A percentile compares a stretch with the other conserved stretches of the same genome.
Conservation (phyloP, 2,113 vertebrate species). For the Bostrychus sinensis region DNA sequence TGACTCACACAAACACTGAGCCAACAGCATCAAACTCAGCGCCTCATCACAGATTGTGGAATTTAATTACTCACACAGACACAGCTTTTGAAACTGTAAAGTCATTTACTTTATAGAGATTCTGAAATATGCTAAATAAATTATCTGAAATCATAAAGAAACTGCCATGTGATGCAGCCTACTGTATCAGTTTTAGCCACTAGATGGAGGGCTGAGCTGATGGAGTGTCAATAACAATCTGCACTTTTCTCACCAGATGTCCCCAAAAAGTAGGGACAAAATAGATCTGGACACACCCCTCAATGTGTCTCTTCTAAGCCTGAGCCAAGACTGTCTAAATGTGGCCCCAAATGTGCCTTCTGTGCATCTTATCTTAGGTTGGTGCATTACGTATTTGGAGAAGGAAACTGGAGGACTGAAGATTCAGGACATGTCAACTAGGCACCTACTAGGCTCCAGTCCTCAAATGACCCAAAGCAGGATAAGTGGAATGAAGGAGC, state of each 20-base stretch:
- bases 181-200: too few species aligned
- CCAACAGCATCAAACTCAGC: slow-evolving; percentile 46
- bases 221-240: too few species aligned
- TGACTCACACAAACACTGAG: slow-evolving; percentile 49
- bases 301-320: too few species aligned
- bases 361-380: not conserved
- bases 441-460: not conserved
- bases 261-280: too few species aligned
- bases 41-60: slow-evolving; percentile 19
- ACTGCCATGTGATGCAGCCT: too few species aligned
- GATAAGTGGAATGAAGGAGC: not conserved
- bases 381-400: not conserved
- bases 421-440: not conserved
- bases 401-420: not conserved
- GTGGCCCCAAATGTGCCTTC: not conserved
- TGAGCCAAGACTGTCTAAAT: too few species aligned
- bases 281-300: too few species aligned
- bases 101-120: not conserved
- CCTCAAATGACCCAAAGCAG: not conserved
- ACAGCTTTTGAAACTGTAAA: slow-evolving; percentile 21
- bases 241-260: too few species aligned
- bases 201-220: too few species aligned
- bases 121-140: too few species aligned
- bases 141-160: too few species aligned
- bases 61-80: slow-evolving; percentile 48